Conservation (phyloP, 2,888 invertebrate genomes). For the Branchinecta sandiegonensis region DNA sequence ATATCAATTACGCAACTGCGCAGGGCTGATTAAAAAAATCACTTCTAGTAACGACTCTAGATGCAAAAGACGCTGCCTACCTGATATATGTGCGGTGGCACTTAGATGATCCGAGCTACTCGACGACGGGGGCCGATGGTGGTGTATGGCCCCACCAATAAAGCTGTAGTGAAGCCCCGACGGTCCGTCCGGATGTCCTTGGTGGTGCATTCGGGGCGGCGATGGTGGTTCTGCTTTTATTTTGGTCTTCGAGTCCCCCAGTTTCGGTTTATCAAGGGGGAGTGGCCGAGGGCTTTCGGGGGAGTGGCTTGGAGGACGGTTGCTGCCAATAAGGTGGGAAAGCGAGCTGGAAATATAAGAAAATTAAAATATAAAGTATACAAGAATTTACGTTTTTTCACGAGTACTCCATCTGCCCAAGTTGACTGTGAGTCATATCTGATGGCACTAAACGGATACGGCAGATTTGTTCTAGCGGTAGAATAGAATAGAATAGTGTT, state of each 20-base stretch:
- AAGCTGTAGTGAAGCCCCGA: constrained; percentile 7
- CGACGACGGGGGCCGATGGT: neutral
- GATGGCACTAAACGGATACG: too few species aligned
- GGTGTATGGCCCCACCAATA: constrained; percentile 1
- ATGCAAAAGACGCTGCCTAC: neutral
- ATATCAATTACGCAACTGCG: too few species aligned
- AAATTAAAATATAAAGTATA: neutral
- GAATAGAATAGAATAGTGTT: too few species aligned
- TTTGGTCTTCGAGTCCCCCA: neutral
- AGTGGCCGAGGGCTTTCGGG: constrained; percentile 7
- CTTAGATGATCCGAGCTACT: neutral
- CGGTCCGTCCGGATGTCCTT: neutral
- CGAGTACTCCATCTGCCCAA: too few species aligned
- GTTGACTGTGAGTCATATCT: too few species aligned
- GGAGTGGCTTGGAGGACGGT: constrained; percentile 4
- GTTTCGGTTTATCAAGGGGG: neutral
- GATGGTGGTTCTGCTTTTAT: constrained; percentile 13
- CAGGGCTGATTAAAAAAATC: too few species aligned
- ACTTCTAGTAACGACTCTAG: too few species aligned
- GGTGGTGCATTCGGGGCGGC: constrained; percentile 9
- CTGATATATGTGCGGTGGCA: constrained; percentile 13
- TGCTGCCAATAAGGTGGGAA: neutral
- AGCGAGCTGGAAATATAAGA: neutral
- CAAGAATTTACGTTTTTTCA: too few species aligned
- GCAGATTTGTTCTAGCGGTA: too few species aligned